A percentile compares a stretch with the other conserved stretches of the same genome.
These are phyloP conservation scores for Promerops cafer DNA, from an alignment of 2,113 vertebrate genomes.

Conservation along the genomic window DNA sequence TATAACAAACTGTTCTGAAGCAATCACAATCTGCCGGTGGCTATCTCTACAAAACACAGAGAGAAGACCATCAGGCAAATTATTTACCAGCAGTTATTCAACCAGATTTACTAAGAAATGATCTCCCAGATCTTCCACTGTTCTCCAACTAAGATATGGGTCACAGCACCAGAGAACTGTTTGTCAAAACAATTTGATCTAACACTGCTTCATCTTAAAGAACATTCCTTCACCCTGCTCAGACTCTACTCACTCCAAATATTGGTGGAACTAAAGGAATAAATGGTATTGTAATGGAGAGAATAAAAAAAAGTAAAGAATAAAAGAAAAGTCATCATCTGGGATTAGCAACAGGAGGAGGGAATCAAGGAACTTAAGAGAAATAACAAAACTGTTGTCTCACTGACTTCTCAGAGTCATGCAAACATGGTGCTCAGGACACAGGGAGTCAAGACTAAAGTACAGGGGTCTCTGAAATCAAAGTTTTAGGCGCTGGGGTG, in stretches of 20 bases:
- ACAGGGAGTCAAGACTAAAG: background rate
- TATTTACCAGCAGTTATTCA: background rate
- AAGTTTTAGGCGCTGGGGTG: background rate
- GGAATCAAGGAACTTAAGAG: background rate
- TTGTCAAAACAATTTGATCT: background rate
- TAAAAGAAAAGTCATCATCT: background rate
- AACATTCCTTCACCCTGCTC: background rate
- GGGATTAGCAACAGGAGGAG: background rate
- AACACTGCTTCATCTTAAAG: background rate
- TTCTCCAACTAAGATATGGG: background rate
- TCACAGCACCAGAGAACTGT: background rate
- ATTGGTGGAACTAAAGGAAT: background rate
- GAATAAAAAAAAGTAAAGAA: background rate
- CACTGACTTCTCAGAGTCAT: background rate
- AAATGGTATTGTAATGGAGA: background rate
- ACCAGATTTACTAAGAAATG: background rate
- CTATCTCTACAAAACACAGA: background rate
- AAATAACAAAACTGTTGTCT: background rate
- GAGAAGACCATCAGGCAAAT: background rate
- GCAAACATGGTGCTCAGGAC: background rate
- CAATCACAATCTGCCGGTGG: background rate
- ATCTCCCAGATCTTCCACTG: background rate
- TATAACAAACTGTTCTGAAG: background rate
- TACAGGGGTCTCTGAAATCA: background rate
- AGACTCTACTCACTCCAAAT: background rate